phyloP scores from a whole-genome alignment of 2,113 vertebrate genomes.

The Cynoglossus semilaevis region DNA sequence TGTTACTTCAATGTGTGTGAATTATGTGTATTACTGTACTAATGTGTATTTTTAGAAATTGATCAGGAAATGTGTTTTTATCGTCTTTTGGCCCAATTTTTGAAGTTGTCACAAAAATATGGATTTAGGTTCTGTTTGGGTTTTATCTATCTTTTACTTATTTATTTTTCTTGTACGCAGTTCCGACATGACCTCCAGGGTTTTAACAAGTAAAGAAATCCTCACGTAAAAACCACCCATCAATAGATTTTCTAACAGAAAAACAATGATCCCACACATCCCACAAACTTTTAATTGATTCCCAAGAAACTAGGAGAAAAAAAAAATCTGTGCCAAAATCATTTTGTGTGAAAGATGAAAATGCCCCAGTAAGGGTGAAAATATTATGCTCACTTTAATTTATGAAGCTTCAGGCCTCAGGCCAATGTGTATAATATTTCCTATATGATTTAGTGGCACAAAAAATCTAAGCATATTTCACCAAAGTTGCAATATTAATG shows the following conservation, averaged over 20 bases:
- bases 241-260: neutral
- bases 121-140: no score
- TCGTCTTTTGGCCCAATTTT: no score
- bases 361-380: constrained; percentile 61
- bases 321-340: constrained; percentile 55
- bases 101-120: no score
- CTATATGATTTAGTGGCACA: constrained; percentile 45
- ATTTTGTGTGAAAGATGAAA: constrained; percentile 67
- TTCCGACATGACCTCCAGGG: no score
- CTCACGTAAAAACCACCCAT: neutral
- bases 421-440: constrained; percentile 51
- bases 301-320: constrained; percentile 40
- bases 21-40: no score
- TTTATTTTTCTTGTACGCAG: no score
- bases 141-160: no score
- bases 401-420: constrained; percentile 50
- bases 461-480: constrained; percentile 10
- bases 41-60: no score
- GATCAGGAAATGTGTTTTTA: no score
- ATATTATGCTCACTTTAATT: constrained; percentile 53
- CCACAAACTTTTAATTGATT: constrained; percentile 34
- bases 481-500: constrained; percentile 44
- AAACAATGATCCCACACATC: neutral
- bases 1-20: no score
- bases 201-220: no score